phyloP scores from a whole-genome alignment of 2,113 vertebrate genomes.

The Lipotes vexillifer region DNA sequence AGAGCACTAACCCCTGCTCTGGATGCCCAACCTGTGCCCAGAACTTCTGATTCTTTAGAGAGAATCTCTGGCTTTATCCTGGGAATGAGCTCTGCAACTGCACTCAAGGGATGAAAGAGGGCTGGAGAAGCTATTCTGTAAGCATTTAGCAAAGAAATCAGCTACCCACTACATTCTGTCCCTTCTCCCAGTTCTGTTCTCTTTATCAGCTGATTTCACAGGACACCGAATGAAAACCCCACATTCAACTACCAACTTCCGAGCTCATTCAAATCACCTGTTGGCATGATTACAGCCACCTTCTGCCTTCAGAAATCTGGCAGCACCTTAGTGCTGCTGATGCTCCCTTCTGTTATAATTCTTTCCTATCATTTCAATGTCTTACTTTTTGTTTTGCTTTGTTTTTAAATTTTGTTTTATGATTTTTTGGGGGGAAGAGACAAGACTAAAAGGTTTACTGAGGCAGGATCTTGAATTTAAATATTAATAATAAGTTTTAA shows the following conservation, averaged over 20 bases:
- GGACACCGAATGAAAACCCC: neutral
- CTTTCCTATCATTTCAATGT: neutral
- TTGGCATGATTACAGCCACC: neutral
- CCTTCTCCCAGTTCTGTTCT: neutral
- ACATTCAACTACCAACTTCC: neutral
- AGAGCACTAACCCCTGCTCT: neutral
- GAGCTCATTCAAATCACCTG: neutral
- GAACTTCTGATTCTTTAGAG: neutral
- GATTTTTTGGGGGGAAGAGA: neutral
- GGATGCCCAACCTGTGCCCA: neutral
- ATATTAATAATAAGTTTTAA: neutral
- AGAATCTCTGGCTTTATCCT: neutral
- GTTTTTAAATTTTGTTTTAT: neutral
- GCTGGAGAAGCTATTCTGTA: neutral
- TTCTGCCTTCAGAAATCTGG: neutral
- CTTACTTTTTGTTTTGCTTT: neutral
- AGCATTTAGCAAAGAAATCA: neutral
- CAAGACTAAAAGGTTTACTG: neutral
- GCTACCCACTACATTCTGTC: neutral
- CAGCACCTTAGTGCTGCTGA: neutral
- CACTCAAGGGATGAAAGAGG: neutral
- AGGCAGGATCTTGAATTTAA: neutral
- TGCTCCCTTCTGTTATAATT: neutral
- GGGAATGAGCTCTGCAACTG: neutral
- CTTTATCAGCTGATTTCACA: neutral